phyloP scores from a whole-genome alignment of 1,140 invertebrate genomes.

The Pachyrhynchus sulphureomaculatus region DNA sequence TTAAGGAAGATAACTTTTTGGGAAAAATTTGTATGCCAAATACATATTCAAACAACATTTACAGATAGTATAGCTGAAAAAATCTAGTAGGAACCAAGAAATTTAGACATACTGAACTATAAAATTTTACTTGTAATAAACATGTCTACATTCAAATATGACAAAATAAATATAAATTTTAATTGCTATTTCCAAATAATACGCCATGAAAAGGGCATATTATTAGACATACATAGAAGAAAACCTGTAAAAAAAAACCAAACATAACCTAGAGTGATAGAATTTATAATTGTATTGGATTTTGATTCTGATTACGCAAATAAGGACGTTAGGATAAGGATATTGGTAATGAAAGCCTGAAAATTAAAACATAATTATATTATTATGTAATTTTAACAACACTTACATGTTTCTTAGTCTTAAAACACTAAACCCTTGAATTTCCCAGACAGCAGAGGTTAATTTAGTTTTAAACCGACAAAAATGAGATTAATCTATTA shows the following conservation, averaged over 20 bases:
- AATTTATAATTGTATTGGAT: slow-evolving; percentile 16
- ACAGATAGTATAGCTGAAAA: background rate
- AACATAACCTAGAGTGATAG: background rate
- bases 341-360: slow-evolving; percentile 33
- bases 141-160: background rate
- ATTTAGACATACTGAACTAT: background rate
- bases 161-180: slow-evolving; percentile 2
- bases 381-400: background rate
- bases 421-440: background rate
- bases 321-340: slow-evolving; percentile 1
- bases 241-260: background rate
- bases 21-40: background rate
- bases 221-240: background rate
- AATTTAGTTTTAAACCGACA: too few relatives aligned
- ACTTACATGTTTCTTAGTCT: background rate
- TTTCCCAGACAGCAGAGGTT: too few relatives aligned
- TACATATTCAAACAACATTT: background rate
- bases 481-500: too few relatives aligned
- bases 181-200: background rate
- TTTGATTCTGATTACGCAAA: slow-evolving; percentile 15
- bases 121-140: background rate
- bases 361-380: slow-evolving; percentile 37
- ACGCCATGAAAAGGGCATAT: too few relatives aligned
- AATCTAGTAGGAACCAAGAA: slow-evolving; percentile 27
- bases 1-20: background rate